phyloP scores from a whole-genome alignment of 2,113 vertebrate species.

The Nasalis larvatus region DNA sequence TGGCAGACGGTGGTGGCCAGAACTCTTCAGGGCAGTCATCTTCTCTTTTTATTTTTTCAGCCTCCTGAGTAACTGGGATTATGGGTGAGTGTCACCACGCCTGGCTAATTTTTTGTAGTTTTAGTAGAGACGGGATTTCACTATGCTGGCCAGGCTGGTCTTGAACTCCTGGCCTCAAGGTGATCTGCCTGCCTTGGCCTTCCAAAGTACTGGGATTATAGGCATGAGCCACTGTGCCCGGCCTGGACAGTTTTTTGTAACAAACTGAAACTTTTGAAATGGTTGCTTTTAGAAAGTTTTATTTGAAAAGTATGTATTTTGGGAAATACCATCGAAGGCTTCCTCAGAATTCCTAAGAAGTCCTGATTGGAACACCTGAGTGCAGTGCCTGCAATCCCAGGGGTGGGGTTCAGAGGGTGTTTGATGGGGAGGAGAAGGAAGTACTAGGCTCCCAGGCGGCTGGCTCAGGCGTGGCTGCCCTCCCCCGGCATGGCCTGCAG shows the following conservation, averaged over 20 bases:
- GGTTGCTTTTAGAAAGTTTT: not conserved
- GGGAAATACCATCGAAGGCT: not conserved
- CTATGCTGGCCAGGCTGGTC: no score
- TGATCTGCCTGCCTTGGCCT: no score
- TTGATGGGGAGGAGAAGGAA: not conserved
- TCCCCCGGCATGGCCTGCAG: not conserved
- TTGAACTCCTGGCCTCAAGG: no score
- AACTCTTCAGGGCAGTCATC: not conserved
- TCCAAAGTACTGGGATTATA: no score
- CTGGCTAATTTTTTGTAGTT: no score
- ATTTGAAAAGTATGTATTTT: not conserved
- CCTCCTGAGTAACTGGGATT: no score
- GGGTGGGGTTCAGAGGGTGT: not conserved
- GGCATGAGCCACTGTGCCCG: no score
- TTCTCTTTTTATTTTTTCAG: not conserved
- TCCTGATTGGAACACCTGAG: not conserved
- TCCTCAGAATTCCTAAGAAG: slow-evolving; percentile 8
- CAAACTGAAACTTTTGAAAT: not conserved
- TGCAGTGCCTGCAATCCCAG: not conserved
- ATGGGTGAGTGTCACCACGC: no score
- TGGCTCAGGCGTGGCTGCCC: not conserved
- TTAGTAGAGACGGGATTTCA: no score
- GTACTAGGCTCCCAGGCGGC: not conserved
- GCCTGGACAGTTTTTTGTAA: not conserved
- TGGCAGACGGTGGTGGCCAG: not conserved